phyloP scores from a whole-genome alignment of 1,140 invertebrate species.

The Bombus pyrosoma region DNA sequence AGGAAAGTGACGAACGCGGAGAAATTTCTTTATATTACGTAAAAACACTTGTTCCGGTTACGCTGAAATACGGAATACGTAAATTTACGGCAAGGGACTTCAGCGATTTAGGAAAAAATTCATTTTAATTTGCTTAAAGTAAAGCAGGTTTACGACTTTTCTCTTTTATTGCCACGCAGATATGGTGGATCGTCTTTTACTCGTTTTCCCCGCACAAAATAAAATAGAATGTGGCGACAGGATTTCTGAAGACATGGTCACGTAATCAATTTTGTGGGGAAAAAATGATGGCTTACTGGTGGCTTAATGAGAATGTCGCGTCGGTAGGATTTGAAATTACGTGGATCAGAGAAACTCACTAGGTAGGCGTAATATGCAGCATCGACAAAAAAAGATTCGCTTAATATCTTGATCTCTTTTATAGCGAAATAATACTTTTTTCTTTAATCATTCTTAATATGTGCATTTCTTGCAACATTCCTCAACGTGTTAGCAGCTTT shows the following conservation, averaged over 20 bases:
- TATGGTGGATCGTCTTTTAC: neutral
- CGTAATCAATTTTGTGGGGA: conserved; percentile 34
- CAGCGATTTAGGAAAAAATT: neutral
- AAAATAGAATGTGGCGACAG: neutral
- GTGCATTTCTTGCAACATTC: neutral
- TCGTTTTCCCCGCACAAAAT: neutral
- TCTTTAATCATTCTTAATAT: conserved; percentile 29
- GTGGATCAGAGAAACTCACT: conserved; percentile 33
- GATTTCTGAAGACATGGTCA: conserved; percentile 23
- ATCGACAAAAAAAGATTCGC: neutral
- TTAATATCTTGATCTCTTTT: conserved; percentile 48
- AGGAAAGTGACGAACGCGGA: neutral
- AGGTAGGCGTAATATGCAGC: conserved; percentile 26
- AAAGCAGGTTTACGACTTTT: neutral
- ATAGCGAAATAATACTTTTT: neutral
- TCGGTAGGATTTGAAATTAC: conserved; percentile 50
- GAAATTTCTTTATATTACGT: conserved; percentile 13
- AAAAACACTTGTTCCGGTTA: conserved; percentile 12
- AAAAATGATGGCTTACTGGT: conserved; percentile 15
- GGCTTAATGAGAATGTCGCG: conserved; percentile 49
- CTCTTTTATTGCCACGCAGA: conserved; percentile 4
- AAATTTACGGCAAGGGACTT: neutral
- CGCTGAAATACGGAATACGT: neutral
- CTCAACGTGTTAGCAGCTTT: neutral
- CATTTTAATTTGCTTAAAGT: conserved; percentile 39